Base-by-base conservation (phyloP, 2,113 vertebrate genomes). In the Arizona elegans region DNA sequence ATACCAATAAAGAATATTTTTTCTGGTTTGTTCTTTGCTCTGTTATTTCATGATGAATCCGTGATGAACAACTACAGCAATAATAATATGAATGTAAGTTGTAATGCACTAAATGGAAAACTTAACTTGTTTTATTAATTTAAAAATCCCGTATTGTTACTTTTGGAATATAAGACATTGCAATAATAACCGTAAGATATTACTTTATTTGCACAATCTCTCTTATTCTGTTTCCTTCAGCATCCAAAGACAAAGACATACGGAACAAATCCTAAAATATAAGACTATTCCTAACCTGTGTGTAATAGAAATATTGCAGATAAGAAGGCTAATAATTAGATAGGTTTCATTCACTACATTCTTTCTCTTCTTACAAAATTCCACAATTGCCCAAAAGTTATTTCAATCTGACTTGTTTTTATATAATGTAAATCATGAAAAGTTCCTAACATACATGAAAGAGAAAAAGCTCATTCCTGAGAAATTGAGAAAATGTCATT, bases 281-380 rank as follows among this genome's bases (percentile, higher is more conserved):
- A 0, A 17, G 2, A 56, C 4, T 19, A 0, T 1, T 93, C 21
- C 75, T 0, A 47, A 59, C 95, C 93, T 50, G 91, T 43, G 70
- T 70, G 6, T 26, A 54, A 90, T 17, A 38, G 87, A 95, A 1
- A 6, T 93, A 3, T 3, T 92, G 7, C 8, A 91, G 12, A 65
- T 93, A 91, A 91, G 86, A 94, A 62, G 21, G 93, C 88, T 24
- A 93, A 17, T 95, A 94, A 93, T 92, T 92, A 88, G 75, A 54
- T 81, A 19, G 0, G 47, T 94, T 93, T 93, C 10, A 47, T 92
- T 94, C 55, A 87, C 3, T 53, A 3, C 3, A 92, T 86, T 0
- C 75, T 91, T 95, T 93, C 0, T 0, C 87, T 81, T 70, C 43
- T 91, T 93, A 87, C 33, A 43, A 19, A 38, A 21, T 87, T 94